phyloP scores from a whole-genome alignment of 2,113 vertebrate genomes.

The Seriola quinqueradiata region DNA sequence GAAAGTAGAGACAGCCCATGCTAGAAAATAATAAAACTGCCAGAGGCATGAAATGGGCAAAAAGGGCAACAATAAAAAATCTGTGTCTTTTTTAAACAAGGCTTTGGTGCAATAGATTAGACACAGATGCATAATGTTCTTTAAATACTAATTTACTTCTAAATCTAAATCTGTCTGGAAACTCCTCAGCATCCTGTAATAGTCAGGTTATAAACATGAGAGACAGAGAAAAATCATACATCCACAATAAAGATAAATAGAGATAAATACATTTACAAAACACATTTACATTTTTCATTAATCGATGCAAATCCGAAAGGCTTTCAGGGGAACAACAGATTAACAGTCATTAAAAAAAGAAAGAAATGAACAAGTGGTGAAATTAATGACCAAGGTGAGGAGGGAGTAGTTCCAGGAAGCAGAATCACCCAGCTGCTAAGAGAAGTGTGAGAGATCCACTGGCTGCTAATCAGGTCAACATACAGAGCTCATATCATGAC shows the following conservation, averaged over 20 bases:
- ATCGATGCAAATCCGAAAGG: neutral
- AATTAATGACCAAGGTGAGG: neutral
- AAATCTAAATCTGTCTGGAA: neutral
- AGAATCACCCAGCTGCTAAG: conserved; percentile 30
- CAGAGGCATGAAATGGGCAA: conserved; percentile 2
- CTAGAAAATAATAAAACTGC: neutral
- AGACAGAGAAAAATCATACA: neutral
- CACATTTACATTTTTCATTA: conserved; percentile 14
- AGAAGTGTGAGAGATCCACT: neutral
- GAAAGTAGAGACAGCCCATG: conserved; percentile 1
- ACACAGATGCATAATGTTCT: neutral
- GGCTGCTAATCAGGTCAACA: neutral
- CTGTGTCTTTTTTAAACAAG: neutral
- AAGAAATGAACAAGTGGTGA: neutral
- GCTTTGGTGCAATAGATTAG: neutral
- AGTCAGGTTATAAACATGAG: neutral
- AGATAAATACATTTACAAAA: conserved; percentile 11
- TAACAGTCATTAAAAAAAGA: conserved; percentile 10
- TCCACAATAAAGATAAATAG: conserved; percentile 10
- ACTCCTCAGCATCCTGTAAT: neutral
- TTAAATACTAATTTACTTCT: neutral
- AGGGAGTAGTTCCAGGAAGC: conserved; percentile 24
- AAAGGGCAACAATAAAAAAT: neutral
- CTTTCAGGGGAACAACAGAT: neutral
- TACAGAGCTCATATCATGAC: neutral